A percentile compares a stretch with the other conserved stretches of the same genome.
These are phyloP conservation scores for Zele albiditarsus DNA, from an alignment of 2,888 invertebrate genomes.

Conservation along the genomic window DNA sequence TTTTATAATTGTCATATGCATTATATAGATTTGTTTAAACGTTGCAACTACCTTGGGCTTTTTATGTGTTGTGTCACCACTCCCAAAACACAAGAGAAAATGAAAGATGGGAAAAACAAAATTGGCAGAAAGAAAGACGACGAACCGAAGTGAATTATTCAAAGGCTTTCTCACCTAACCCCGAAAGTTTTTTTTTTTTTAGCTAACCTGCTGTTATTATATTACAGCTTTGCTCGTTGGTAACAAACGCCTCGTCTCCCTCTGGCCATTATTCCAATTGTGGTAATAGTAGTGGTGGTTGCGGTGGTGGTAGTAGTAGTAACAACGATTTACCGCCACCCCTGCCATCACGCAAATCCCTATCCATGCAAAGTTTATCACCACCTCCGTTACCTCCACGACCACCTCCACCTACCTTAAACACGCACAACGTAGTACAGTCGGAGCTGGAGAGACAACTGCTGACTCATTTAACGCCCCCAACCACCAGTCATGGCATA, in stretches of 20 bases:
- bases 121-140: background rate
- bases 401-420: conserved; percentile 73
- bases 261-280: conserved; percentile 67
- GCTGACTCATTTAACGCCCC: conserved; percentile 71
- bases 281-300: conserved; percentile 61
- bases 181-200: conserved; percentile 37
- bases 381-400: conserved; percentile 79
- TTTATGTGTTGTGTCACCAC: background rate
- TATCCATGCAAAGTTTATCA: conserved; percentile 70
- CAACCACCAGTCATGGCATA: conserved; percentile 70
- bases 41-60: background rate
- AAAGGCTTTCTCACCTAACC: conserved; percentile 19
- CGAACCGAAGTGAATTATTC: background rate
- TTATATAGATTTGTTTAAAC: background rate
- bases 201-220: conserved; percentile 69
- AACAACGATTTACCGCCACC: conserved; percentile 70
- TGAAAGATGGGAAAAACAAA: conserved; percentile 1
- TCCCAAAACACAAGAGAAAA: background rate
- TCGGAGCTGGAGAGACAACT: conserved; percentile 70
- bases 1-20: no score
- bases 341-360: conserved; percentile 71
- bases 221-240: conserved; percentile 73
- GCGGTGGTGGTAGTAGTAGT: conserved; percentile 57
- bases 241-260: conserved; percentile 71
- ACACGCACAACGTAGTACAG: conserved; percentile 68